Percentiles rank a stretch among this genome's conserved stretches.
Evolutionary conservation across 1,140 invertebrate species (phyloP).

Genomic region (Ostrea edulis): DNA sequence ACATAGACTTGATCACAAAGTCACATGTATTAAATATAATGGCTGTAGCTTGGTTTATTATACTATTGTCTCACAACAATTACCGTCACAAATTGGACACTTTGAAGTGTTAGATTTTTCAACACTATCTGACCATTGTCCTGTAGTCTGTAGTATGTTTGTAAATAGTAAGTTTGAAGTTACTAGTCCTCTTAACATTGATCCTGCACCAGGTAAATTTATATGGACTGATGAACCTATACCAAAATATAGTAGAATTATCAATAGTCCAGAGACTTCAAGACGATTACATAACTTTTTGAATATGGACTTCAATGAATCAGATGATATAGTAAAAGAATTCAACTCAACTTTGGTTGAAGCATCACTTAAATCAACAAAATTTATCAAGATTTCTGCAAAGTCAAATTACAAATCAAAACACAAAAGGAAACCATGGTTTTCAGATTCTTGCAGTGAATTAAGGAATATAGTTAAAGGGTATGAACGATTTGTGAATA

Average conservation of each 20-base stretch:
- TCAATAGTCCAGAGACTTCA: neutral
- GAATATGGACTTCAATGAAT: neutral
- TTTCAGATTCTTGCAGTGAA: constrained; percentile 23
- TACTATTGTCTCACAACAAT: constrained; percentile 11
- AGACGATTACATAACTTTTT: constrained; percentile 3
- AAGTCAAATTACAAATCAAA: constrained; percentile 3
- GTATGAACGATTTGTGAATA: constrained; percentile 45
- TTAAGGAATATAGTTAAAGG: constrained; percentile 9
- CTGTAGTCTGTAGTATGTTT: constrained; percentile 14
- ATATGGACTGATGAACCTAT: constrained; percentile 38
- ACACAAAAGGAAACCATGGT: constrained; percentile 42
- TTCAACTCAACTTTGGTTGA: constrained; percentile 34
- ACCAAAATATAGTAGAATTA: neutral
- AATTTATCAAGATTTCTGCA: neutral
- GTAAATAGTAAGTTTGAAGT: neutral
- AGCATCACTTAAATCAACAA: constrained; percentile 12
- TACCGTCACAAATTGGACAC: constrained; percentile 13
- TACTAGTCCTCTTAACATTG: neutral
- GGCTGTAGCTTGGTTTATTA: constrained; percentile 44
- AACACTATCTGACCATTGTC: constrained; percentile 11
- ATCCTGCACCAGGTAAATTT: constrained; percentile 34
- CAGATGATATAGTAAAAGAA: too few species aligned
- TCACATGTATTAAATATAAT: constrained; percentile 44
- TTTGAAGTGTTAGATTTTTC: constrained; percentile 28
- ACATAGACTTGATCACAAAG: too few species aligned